Conservation (phyloP, 2,113 vertebrate genomes). For the Engraulis encrasicolus region DNA sequence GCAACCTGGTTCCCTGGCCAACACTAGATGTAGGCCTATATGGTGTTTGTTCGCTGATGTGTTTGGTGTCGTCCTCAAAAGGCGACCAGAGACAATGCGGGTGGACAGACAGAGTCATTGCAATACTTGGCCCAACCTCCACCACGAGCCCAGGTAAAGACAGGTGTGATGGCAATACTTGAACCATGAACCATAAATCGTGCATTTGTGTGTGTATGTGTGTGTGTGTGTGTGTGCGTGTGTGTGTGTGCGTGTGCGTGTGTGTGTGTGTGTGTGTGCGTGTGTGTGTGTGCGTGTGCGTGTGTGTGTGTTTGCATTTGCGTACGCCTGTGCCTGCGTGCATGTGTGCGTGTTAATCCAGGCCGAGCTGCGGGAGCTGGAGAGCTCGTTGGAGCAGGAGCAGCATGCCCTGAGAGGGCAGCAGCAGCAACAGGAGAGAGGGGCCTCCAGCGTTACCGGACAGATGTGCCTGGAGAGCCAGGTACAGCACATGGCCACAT, state of each 20-base stretch:
- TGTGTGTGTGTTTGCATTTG: not conserved
- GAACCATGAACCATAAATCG: too few species aligned
- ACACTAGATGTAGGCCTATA: too few species aligned
- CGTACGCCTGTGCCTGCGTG: not conserved
- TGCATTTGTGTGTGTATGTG: not conserved
- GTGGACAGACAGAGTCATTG: too few species aligned
- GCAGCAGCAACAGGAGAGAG: constrained; percentile 89
- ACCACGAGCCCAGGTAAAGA: too few species aligned
- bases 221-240: not conserved
- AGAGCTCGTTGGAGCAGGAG: constrained; percentile 82
- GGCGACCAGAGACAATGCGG: too few species aligned
- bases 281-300: not conserved
- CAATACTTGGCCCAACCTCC: too few species aligned
- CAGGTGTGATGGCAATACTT: too few species aligned
- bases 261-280: not conserved
- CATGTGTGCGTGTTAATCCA: constrained; percentile 59
- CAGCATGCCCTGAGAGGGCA: constrained; percentile 83
- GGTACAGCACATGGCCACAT: constrained; percentile 75
- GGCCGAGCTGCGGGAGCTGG: constrained; percentile 87
- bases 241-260: not conserved
- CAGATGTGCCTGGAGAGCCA: constrained; percentile 98
- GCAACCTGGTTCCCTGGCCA: too few species aligned
- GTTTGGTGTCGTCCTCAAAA: too few species aligned
- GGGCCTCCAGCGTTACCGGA: constrained; percentile 89
- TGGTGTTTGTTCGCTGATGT: too few species aligned